These are phyloP conservation scores for Zoroaster sp. DNA, from an alignment of 53 echinoderm and acorn worm genomes.

Conservation along the genomic window DNA sequence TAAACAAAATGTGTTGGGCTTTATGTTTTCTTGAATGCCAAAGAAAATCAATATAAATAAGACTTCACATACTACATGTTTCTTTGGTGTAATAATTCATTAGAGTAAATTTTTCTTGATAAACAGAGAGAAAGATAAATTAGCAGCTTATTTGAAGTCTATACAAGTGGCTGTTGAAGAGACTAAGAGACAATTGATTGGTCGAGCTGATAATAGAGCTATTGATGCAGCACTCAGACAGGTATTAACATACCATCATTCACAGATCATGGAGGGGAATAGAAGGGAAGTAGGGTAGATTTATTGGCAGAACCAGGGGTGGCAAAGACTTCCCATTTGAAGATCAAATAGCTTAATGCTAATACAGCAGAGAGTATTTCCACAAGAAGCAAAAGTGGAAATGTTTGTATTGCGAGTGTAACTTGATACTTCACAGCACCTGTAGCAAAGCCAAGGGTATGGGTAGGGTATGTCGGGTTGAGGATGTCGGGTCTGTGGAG, in stretches of 20 bases:
- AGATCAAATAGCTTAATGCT: too few relatives aligned
- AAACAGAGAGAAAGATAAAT: conserved; percentile 79
- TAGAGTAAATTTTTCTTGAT: neutral
- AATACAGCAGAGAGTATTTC: too few relatives aligned
- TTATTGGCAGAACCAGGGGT: neutral
- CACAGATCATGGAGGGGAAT: neutral
- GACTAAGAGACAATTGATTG: conserved; percentile 72
- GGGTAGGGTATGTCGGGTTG: too few relatives aligned
- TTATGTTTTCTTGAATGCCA: neutral
- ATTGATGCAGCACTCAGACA: conserved; percentile 62
- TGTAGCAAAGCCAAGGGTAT: too few relatives aligned
- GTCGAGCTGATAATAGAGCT: conserved; percentile 72
- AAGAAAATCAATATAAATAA: too few relatives aligned
- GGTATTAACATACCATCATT: neutral
- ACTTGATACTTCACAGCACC: too few relatives aligned
- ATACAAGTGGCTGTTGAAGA: conserved; percentile 76
- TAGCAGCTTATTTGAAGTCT: conserved; percentile 56
- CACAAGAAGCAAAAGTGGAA: too few relatives aligned
- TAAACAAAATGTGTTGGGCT: neutral
- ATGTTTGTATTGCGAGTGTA: too few relatives aligned
- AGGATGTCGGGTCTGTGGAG: too few relatives aligned
- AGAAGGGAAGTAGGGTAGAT: neutral
- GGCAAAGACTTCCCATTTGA: neutral
- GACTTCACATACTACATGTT: too few relatives aligned
- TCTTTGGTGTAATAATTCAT: neutral